Conservation (phyloP, 2,113 vertebrate genomes). For the Rhagologus leucostigma region DNA sequence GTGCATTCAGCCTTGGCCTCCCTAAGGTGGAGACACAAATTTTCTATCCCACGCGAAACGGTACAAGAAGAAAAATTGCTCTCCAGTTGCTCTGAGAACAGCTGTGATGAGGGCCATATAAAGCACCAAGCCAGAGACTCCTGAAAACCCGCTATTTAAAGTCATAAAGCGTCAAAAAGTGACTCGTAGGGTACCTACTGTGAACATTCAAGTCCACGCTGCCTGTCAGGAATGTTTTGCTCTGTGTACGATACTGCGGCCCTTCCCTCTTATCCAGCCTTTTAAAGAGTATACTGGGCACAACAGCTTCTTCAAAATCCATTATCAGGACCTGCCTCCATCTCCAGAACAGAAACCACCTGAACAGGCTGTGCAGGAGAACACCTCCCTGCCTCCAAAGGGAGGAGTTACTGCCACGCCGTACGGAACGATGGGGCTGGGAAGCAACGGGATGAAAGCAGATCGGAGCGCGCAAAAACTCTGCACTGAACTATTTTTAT, state of each 20-base stretch:
- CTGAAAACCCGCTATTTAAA: neutral
- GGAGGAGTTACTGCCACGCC: neutral
- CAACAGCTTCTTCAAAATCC: neutral
- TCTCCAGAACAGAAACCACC: neutral
- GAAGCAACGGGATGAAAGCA: neutral
- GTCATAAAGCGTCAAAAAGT: neutral
- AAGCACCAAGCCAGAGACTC: neutral
- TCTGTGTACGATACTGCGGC: neutral
- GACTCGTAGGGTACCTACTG: neutral
- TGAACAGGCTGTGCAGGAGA: accelerated
- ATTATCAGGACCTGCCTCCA: neutral
- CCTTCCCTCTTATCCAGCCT: neutral
- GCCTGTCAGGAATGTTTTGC: neutral
- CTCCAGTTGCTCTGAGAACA: neutral
- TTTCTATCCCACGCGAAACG: neutral
- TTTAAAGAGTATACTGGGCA: neutral
- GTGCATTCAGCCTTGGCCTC: neutral
- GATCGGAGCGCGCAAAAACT: neutral
- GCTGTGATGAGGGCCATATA: neutral
- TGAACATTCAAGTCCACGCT: neutral
- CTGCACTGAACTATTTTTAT: neutral
- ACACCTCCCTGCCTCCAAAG: neutral
- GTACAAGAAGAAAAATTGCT: neutral
- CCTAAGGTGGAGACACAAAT: neutral
- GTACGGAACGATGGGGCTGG: neutral